Conservation (phyloP, 1,140 invertebrate species). For the Drosophila lowei region DNA sequence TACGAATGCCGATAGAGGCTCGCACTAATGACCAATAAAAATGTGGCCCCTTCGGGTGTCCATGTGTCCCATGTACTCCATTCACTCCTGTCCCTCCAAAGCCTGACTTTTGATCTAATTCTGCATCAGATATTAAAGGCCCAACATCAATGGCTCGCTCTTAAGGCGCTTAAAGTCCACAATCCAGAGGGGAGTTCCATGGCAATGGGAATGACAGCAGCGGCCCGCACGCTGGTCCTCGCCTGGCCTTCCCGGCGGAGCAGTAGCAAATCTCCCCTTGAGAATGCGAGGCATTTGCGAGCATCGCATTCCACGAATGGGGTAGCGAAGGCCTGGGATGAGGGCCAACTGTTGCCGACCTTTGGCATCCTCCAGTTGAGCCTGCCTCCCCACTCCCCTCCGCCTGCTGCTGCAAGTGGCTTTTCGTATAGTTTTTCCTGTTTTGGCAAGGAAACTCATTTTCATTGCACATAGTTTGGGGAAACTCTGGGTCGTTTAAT, state of each 20-base stretch:
- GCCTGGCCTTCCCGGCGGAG: background rate
- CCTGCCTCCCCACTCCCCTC: background rate
- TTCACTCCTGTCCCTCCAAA: background rate
- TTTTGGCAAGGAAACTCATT: conserved; percentile 41
- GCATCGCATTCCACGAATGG: background rate
- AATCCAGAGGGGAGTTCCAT: conserved; percentile 13
- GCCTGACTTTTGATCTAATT: conserved; percentile 74
- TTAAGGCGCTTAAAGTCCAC: conserved; percentile 32
- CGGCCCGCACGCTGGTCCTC: too few relatives aligned
- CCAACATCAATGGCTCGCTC: conserved; percentile 30
- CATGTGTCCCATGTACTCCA: conserved; percentile 4
- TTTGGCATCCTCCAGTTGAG: conserved; percentile 1
- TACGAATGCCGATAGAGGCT: conserved; percentile 80
- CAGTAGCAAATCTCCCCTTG: conserved; percentile 19
- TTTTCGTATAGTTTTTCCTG: background rate
- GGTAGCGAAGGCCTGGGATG: too few relatives aligned
- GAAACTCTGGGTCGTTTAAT: conserved; percentile 63
- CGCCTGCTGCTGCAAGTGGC: background rate
- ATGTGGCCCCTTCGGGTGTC: conserved; percentile 40
- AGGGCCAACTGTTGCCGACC: conserved; percentile 36
- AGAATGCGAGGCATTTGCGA: conserved; percentile 13
- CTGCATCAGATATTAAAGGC: conserved; percentile 63
- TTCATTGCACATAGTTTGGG: conserved; percentile 74
- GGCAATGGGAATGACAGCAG: conserved; percentile 9
- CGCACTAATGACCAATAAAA: conserved; percentile 81